Evolutionary conservation across 2,888 invertebrate species (phyloP).

Genomic region (Nomada goodeniana): DNA sequence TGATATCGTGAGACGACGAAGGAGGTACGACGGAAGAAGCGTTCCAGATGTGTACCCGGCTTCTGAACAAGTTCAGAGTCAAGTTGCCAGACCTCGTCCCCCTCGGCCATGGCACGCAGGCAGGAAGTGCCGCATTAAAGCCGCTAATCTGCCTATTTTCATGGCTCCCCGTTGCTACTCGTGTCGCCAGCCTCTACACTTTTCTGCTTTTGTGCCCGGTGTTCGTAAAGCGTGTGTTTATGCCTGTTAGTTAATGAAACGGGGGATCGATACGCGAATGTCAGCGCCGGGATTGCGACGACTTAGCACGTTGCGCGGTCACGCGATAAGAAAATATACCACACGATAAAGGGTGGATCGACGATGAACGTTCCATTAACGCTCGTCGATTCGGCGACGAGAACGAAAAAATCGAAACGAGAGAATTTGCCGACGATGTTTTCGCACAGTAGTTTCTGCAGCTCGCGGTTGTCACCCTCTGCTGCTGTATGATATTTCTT

Average conservation of each 20-base stretch:
- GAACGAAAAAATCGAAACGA: too few relatives aligned
- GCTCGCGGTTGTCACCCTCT: neutral
- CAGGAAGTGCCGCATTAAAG: conserved; percentile 79
- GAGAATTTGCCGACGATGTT: neutral
- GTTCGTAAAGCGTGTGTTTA: conserved; percentile 49
- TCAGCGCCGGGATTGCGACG: conserved; percentile 36
- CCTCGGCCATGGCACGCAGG: conserved; percentile 50
- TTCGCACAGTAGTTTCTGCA: neutral
- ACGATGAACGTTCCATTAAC: neutral
- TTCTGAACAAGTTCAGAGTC: conserved; percentile 74
- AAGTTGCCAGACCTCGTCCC: conserved; percentile 68
- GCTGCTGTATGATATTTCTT: conserved; percentile 19
- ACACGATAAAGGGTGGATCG: neutral
- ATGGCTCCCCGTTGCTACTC: conserved; percentile 49
- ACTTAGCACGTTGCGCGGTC: conserved; percentile 40
- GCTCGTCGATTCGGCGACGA: neutral
- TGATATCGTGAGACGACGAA: conserved; percentile 48
- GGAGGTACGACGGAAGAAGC: conserved; percentile 65
- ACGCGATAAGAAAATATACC: conserved; percentile 29
- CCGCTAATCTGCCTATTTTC: conserved; percentile 78
- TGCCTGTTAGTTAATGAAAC: conserved; percentile 49
- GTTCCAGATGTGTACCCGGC: conserved; percentile 75
- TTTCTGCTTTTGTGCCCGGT: conserved; percentile 25
- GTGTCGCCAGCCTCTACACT: conserved; percentile 27
- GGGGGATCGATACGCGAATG: conserved; percentile 41